Evolutionary conservation across 2,797 vertebrate species (phyloP), one percentile per base, ranked within the genome.

Genomic region (Lophotriccus pileatus): DNA sequence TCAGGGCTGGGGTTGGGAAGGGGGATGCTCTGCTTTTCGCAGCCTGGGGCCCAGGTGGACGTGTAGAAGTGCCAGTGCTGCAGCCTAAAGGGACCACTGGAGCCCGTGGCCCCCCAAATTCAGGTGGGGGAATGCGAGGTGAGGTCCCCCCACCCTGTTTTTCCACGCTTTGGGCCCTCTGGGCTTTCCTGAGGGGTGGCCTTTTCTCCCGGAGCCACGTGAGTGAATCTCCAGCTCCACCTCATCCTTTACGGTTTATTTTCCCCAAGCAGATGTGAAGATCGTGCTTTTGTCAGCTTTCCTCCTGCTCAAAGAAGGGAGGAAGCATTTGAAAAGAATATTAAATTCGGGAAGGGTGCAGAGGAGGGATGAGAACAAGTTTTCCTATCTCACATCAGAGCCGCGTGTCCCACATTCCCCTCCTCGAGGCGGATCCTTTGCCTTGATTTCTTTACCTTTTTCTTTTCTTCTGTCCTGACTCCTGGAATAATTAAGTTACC

Each of bases 261-360:
- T 41, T 32, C 30, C 32, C 44, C 3, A 9, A 95, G 84, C 56
- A 66, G 74, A 89, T 62, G 85, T 85, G 67, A 94, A 91, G 74
- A 90, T 55, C 5, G 0, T 58, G 75, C 90, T 94, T 97, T 97
- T 97, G 96, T 96, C 95, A 96, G 89, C 91, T 95, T 84, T 94
- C 94, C 72, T 95, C 66, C 78, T 34, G 69, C 68, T 80, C 81
- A 78, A 89, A 87, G 82, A 32, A 32, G 12, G n/a, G 28, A 53
- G 70, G 37, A 41, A 93, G 72, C 67, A 20, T 84, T 89, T 90
- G 84, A 96, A 96, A 96, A 72, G 87, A 96, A 95, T 84, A 70
- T 84, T 89, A 84, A 94, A 87, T 94, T 67, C 32, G 62, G 87
- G 55, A 81, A 64, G 59, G 43, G 7, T 30, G 50, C 28, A 4